These are phyloP conservation scores for Triplophysa dalaica DNA, from an alignment of 2,113 vertebrate genomes.

Conservation along the genomic window DNA sequence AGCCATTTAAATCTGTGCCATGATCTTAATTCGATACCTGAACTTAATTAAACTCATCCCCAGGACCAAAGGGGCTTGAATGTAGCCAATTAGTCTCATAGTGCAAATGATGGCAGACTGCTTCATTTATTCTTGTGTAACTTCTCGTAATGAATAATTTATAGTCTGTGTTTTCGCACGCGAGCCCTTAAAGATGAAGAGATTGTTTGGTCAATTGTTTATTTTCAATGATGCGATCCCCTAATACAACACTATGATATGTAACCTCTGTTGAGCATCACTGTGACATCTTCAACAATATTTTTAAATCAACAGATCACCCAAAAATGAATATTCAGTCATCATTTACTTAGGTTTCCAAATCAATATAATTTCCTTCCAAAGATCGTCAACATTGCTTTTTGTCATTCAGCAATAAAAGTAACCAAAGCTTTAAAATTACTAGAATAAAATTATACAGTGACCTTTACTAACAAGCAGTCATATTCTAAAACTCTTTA, in stretches of 20 bases:
- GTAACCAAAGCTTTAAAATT: too few species aligned
- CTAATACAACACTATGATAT: neutral
- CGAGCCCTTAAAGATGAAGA: neutral
- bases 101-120: constrained; percentile 44
- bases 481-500: neutral
- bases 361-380: neutral
- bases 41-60: constrained; percentile 63
- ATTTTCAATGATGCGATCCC: neutral
- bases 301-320: too few species aligned
- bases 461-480: neutral
- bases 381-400: neutral
- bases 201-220: neutral
- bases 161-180: constrained; percentile 23
- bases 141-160: constrained; percentile 45
- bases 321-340: too few species aligned
- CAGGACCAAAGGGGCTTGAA: constrained; percentile 52
- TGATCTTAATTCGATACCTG: constrained; percentile 68
- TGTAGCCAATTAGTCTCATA: constrained; percentile 47
- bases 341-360: neutral
- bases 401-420: too few species aligned
- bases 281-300: neutral
- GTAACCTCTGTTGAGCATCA: neutral
- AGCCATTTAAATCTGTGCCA: constrained; percentile 63
- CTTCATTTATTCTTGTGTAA: constrained; percentile 37
- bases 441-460: too few species aligned